Percentiles rank a stretch among this genome's conserved stretches.
phyloP scores from a whole-genome alignment of 1,140 invertebrate genomes.

The Drosophila ohnishii region DNA sequence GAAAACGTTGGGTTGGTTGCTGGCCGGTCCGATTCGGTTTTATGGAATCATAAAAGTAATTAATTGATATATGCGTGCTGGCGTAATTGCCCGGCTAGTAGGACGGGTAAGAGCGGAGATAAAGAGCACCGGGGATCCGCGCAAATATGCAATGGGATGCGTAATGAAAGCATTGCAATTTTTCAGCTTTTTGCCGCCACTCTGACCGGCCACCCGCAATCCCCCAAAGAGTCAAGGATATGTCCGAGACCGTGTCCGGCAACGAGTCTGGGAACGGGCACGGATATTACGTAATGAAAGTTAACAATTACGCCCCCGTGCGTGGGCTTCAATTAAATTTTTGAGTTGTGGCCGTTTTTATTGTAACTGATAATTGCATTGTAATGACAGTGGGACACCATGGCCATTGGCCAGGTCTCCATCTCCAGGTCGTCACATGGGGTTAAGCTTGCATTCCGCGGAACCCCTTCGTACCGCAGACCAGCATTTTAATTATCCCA shows the following conservation, averaged over 20 bases:
- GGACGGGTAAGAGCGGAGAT: constrained; percentile 30
- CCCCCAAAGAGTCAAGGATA: constrained; percentile 29
- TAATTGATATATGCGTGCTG: constrained; percentile 69
- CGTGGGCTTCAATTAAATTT: constrained; percentile 68
- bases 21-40: constrained; percentile 29
- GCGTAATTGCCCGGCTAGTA: constrained; percentile 55
- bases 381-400: constrained; percentile 65
- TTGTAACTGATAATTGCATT: constrained; percentile 76
- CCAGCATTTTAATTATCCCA: constrained; percentile 74
- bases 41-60: constrained; percentile 79
- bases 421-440: constrained; percentile 36
- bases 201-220: constrained; percentile 49
- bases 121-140: constrained; percentile 9
- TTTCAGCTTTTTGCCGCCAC: constrained; percentile 69
- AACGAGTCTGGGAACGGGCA: constrained; percentile 7
- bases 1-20: constrained; percentile 3
- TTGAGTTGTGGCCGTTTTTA: constrained; percentile 75
- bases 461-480: constrained; percentile 11
- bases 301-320: constrained; percentile 70
- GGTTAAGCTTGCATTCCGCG: constrained; percentile 21
- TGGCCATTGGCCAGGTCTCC: constrained; percentile 3
- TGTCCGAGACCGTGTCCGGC: constrained; percentile 2
- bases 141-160: constrained; percentile 48
- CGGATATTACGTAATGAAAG: constrained; percentile 68
- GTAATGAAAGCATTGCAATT: constrained; percentile 63